Conservation (phyloP, 2,797 vertebrate genomes). For the Lophius americanus region DNA sequence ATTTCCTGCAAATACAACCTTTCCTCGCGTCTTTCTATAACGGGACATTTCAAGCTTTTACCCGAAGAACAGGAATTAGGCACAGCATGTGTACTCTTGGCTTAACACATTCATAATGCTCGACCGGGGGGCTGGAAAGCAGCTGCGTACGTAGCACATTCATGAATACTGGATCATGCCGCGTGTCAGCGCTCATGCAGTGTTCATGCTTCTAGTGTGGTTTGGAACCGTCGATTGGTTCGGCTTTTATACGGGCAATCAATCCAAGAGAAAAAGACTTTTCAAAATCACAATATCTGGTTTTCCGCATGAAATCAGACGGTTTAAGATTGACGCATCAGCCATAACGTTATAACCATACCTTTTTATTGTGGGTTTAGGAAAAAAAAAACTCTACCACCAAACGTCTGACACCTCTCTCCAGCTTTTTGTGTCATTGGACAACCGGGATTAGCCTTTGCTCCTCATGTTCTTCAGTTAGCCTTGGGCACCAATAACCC, state of each 20-base stretch:
- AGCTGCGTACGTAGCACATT: constrained; percentile 67
- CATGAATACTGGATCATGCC: constrained; percentile 70
- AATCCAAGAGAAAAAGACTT: constrained; percentile 59
- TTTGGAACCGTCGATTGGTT: constrained; percentile 50
- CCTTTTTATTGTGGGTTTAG: too few species aligned
- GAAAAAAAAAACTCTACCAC: too few species aligned
- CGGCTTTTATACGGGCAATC: constrained; percentile 43
- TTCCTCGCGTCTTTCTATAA: constrained; percentile 51
- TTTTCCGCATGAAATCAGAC: constrained; percentile 46
- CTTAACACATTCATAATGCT: constrained; percentile 79
- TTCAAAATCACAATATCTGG: constrained; percentile 34
- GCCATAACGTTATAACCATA: too few species aligned
- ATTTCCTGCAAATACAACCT: constrained; percentile 41
- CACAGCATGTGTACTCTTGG: constrained; percentile 59
- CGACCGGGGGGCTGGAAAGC: constrained; percentile 51
- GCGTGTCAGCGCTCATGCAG: constrained; percentile 68
- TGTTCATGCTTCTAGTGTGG: constrained; percentile 67
- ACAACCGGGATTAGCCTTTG: too few species aligned
- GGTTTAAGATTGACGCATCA: constrained; percentile 11
- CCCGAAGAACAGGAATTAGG: constrained; percentile 58
- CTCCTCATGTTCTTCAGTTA: too few species aligned
- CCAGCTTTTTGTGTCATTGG: too few species aligned
- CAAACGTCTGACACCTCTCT: too few species aligned
- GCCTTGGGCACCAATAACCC: too few species aligned
- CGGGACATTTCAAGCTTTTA: constrained; percentile 63